Evolutionary conservation across 2,797 vertebrate genomes (phyloP), one percentile per base, ranked within the genome.

Genomic region (Ciconia nigra): DNA sequence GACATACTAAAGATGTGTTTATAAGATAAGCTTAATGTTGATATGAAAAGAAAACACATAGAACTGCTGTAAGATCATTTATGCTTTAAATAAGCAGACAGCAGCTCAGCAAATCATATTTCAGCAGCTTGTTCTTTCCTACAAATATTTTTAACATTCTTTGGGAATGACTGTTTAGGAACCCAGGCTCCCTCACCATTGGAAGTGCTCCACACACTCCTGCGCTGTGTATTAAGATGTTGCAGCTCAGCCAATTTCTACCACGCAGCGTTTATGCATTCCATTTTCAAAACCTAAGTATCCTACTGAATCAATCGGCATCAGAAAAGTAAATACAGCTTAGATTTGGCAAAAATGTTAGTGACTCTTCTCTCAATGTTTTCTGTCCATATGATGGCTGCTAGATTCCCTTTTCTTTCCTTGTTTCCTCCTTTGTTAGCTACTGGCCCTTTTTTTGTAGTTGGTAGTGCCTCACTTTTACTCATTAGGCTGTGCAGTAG

Each of bases 61-160:
- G 74, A 89, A 86, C 46, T 77, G 51, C 51, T 77, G 7, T 90
- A 72, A 79, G 81, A 91, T 81, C 28, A 71, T 76, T 94, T 92
- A 47, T 91, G 54, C 89, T 87, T 92, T 66, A 94, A 93, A 71
- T 90, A 90, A 83, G 44, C 74, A 90, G 90, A 83, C 15, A 89
- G 70, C 59, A 89, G 63, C 78, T 94, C 63, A 96, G 54, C 88
- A 95, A 94, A 93, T 57, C 0, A 0, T 33, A 89, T 87, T 96
- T 85, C 61, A 85, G 39, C 69, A 74, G 41, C 41, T 83, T 87
- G 18, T 87, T 89, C 55, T 87, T 51, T 93, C 86, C 90, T 88
- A 87, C 74, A 92, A 80, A 70, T 87, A 87, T 73, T 94, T 96
- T 79, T 80, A 87, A 39, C 54, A 17, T 93, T 93, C 67, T 89